Percentiles rank a stretch among this genome's conserved stretches.
These are phyloP conservation scores for Neolamprologus tretocephalus DNA, from an alignment of 2,113 vertebrate species.

Conservation along the genomic window DNA sequence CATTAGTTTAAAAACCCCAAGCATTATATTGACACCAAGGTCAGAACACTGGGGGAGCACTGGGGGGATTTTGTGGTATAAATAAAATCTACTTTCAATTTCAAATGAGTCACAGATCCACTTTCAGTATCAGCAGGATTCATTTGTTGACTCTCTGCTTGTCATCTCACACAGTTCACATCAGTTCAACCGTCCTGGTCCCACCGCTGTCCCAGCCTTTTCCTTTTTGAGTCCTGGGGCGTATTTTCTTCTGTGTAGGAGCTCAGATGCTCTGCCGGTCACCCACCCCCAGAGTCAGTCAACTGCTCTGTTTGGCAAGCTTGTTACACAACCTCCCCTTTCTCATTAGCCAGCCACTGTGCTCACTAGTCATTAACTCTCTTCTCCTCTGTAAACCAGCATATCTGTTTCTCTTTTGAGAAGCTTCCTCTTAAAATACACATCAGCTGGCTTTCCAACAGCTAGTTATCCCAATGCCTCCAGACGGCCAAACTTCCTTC, in stretches of 20 bases:
- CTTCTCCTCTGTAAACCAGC: not conserved
- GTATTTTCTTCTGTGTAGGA: not conserved
- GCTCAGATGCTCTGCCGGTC: not conserved
- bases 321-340: not conserved
- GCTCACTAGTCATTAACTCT: not conserved
- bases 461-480: not conserved
- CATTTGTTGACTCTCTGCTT: not conserved
- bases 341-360: not conserved
- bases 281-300: not conserved
- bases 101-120: not conserved
- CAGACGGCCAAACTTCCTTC: not conserved
- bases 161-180: not conserved
- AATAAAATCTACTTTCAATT: not conserved
- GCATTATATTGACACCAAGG: not conserved
- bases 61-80: not conserved
- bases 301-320: not conserved
- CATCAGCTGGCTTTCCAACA: not conserved
- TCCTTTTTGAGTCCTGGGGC: not conserved
- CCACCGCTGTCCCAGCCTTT: not conserved
- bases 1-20: not conserved
- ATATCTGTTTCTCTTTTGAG: not conserved
- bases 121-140: not conserved
- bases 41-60: not conserved
- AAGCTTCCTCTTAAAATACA: not conserved
- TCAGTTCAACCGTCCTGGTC: not conserved